Percentiles rank a stretch among this genome's conserved stretches.
Conservation (phyloP, 2,113 vertebrate species). For the Emberiza fucata region DNA sequence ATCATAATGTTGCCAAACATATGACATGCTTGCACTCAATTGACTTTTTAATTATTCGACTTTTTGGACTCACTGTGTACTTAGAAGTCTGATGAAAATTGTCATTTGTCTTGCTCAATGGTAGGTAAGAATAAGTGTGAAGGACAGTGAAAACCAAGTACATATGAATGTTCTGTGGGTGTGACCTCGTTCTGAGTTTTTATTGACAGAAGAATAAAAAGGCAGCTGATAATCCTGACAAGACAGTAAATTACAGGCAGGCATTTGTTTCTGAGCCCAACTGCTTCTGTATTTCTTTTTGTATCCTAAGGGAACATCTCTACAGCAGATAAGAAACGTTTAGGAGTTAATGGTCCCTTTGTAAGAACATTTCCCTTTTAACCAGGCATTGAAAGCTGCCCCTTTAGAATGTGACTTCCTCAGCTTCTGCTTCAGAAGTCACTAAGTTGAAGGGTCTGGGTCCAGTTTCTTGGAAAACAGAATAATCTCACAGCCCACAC, state of each 20-base stretch:
- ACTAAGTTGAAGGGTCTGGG: not conserved
- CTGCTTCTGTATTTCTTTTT: not conserved
- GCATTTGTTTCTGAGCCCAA: not conserved
- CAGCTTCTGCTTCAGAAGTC: not conserved
- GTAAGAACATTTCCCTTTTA: not conserved
- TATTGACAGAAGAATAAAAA: not conserved
- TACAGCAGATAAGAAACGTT: not conserved
- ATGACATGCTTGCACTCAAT: not conserved
- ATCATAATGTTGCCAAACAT: not conserved
- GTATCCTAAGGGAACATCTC: not conserved
- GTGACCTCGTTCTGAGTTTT: not conserved
- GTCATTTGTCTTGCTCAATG: not conserved
- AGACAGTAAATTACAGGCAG: not conserved
- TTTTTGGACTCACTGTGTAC: not conserved
- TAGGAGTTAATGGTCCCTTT: not conserved
- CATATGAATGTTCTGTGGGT: not conserved
- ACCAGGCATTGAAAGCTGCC: not conserved
- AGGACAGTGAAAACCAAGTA: not conserved
- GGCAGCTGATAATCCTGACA: not conserved
- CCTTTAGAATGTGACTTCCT: not conserved
- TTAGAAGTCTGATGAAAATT: not conserved
- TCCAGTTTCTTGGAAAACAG: not conserved
- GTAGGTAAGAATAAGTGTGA: not conserved
- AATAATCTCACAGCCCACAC: not conserved
- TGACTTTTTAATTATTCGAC: not conserved